Base-by-base conservation (phyloP, 2,113 vertebrate genomes). In the Phalacrocorax pelagicus region DNA sequence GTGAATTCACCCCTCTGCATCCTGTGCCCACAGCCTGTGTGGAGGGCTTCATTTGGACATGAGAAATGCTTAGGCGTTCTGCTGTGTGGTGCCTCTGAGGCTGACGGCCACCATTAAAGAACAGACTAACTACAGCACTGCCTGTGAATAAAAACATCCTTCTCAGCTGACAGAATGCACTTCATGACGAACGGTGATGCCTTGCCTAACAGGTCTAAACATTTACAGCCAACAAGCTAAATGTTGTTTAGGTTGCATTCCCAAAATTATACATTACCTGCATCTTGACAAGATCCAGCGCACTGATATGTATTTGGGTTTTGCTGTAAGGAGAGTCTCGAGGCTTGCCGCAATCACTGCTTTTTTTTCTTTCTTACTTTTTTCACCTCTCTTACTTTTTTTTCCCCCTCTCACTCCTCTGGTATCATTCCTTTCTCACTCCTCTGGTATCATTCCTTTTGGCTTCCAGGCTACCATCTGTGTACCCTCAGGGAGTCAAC, bases 401-500 rank as follows among this genome's bases (percentile, higher is more conserved):
- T 69, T 80, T 49, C 71, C 51, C 24, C 23, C 22, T 62, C 71
- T 82, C 69, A 62, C 49, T 52, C 62, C 38, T 38, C 38, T 38
- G 38, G 38, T 38, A 38, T 38, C 38, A 38, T 38, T 38, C 38
- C 38, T 38, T 38, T 94, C 84, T 90, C 78, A 86, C 86, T 81
- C 78, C 70, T 79, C 55, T 81, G 88, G 30, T 62, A 79, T 58
- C 71, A 84, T 85, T 88, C 62, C 74, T 81, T 95, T 94, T 80
- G 66, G 49, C 78, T 97, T 91, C 58, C 81, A 94, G 92, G 89
- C 74, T 95, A 90, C 94, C 96, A 97, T 96, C 92, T 96, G 96
- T 97, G 87, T 85, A 74, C 74, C 94, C 93, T 92, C 74, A 63
- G 87, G 92, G 91, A 93, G 81, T 83, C 81, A 82, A 72, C 58